Conservation (phyloP, 1,140 invertebrate genomes). For the Drosophila burlai region DNA sequence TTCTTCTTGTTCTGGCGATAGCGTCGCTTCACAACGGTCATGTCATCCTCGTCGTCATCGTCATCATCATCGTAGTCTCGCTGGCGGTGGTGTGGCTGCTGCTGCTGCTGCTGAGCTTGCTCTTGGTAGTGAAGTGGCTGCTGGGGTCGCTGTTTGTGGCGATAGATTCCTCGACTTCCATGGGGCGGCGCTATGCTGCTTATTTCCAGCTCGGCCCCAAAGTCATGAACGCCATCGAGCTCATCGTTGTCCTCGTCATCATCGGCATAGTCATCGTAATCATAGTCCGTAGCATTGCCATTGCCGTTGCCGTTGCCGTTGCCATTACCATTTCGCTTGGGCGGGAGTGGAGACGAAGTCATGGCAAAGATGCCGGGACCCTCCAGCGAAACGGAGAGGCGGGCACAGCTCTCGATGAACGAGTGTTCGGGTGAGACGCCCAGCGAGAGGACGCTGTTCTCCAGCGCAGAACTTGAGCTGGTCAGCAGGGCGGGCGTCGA, state of each 20-base stretch:
- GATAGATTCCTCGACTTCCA: conserved; percentile 44
- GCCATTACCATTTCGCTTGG: conserved; percentile 57
- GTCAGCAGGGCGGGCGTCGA: conserved; percentile 92
- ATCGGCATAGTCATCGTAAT: conserved; percentile 76
- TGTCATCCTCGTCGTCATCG: conserved; percentile 75
- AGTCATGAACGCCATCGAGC: conserved; percentile 61
- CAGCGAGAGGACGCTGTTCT: conserved; percentile 87
- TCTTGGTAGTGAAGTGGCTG: conserved; percentile 35
- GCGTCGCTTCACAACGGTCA: conserved; percentile 72
- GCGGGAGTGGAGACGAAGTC: conserved; percentile 78
- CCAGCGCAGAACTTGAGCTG: conserved; percentile 86
- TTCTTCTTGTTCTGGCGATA: conserved; percentile 84
- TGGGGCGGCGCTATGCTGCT: conserved; percentile 58
- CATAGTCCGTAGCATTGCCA: conserved; percentile 69
- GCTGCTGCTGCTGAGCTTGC: conserved; percentile 17
- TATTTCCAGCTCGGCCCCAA: conserved; percentile 64
- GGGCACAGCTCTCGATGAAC: conserved; percentile 93
- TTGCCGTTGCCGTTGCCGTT: conserved; percentile 41
- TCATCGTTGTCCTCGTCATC: conserved; percentile 77
- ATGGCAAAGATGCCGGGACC: conserved; percentile 85
- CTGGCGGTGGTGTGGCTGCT: conserved; percentile 29
- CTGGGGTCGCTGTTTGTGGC: conserved; percentile 35
- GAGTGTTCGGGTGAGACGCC: conserved; percentile 94
- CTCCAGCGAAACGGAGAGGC: conserved; percentile 93
- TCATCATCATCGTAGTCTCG: conserved; percentile 74